phyloP scores from a whole-genome alignment of 23 tunicate genomes.

The Botrylloides violaceus region DNA sequence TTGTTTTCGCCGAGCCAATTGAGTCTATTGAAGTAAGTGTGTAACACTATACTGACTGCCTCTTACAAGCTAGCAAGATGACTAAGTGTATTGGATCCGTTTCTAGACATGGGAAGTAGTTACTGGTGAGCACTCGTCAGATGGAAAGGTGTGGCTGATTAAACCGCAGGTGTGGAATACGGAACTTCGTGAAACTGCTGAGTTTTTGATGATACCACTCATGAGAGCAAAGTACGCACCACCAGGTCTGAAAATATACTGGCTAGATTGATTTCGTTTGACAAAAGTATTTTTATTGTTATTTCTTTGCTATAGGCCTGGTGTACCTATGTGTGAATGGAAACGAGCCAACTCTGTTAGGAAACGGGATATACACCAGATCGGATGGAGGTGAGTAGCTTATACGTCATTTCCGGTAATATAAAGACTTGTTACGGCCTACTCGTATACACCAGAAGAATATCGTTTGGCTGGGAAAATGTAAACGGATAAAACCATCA shows the following conservation, averaged over 20 bases:
- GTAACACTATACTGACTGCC: not conserved
- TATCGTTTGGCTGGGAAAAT: too few relatives aligned
- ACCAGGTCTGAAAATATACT: slow-evolving; percentile 29
- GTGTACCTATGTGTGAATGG: slow-evolving; percentile 59
- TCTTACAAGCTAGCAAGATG: not conserved
- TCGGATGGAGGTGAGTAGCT: slow-evolving; percentile 12
- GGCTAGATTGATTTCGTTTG: not conserved
- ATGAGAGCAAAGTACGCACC: slow-evolving; percentile 39
- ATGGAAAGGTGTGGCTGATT: slow-evolving; percentile 58
- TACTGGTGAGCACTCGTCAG: slow-evolving; percentile 40
- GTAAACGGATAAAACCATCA: too few relatives aligned
- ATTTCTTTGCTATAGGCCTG: slow-evolving; percentile 41
- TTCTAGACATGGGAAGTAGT: slow-evolving; percentile 60
- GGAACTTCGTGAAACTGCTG: slow-evolving; percentile 46
- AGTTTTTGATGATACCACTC: slow-evolving; percentile 75
- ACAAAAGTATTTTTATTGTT: not conserved
- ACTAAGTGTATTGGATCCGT: not conserved
- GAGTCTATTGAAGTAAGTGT: slow-evolving; percentile 33
- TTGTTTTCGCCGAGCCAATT: slow-evolving; percentile 65
- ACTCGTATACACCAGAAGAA: too few relatives aligned
- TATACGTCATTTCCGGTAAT: too few relatives aligned
- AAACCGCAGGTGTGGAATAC: slow-evolving; percentile 70
- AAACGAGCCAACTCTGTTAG: slow-evolving; percentile 33
- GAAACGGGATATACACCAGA: slow-evolving; percentile 61
- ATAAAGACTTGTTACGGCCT: too few relatives aligned